Conservation (phyloP, 2,797 vertebrate species). For the Ispidina picta region DNA sequence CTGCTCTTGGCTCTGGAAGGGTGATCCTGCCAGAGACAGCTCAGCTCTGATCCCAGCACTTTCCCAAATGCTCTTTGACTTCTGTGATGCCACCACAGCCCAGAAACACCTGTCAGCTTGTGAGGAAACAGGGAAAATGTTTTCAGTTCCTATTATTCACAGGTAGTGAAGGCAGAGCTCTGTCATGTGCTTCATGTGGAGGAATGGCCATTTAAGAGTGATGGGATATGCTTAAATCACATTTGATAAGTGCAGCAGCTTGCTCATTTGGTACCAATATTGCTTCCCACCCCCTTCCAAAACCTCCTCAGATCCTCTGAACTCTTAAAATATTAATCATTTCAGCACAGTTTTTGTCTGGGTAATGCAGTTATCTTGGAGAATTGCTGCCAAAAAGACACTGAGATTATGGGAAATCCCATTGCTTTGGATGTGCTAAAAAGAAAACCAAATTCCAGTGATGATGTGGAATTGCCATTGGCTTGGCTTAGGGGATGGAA, state of each 20-base stretch:
- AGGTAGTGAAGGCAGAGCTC: background rate
- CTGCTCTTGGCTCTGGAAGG: background rate
- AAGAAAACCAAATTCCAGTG: background rate
- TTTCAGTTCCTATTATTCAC: background rate
- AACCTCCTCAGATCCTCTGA: background rate
- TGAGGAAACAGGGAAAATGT: background rate
- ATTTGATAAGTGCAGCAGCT: slow-evolving; percentile 9
- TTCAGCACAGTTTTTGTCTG: background rate
- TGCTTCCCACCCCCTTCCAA: background rate
- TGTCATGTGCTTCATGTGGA: background rate
- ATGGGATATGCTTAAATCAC: slow-evolving; percentile 7
- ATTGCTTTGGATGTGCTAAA: background rate
- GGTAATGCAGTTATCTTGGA: background rate
- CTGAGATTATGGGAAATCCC: background rate
- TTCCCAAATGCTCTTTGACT: background rate
- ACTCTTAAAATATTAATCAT: slow-evolving; percentile 3
- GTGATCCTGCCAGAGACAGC: background rate
- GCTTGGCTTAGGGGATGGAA: background rate
- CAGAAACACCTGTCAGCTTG: background rate
- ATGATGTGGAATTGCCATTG: background rate
- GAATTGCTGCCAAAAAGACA: background rate
- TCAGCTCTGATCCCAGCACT: background rate
- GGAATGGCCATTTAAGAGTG: background rate
- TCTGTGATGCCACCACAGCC: background rate
- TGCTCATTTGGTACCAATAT: slow-evolving; percentile 26